Base-by-base conservation (phyloP, 2,888 invertebrate genomes). In the Elmis aenea region DNA sequence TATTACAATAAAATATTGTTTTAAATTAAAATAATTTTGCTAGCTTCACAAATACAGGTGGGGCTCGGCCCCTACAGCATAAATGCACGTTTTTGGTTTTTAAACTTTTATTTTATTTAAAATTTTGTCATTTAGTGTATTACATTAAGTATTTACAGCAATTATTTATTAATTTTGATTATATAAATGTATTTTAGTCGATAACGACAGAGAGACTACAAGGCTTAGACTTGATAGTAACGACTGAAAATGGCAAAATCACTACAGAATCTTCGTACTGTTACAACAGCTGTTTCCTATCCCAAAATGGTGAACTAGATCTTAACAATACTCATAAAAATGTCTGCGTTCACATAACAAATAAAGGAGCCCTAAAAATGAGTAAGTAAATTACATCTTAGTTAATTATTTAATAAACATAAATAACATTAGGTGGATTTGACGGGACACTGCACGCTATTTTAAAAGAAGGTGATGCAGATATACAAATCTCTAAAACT, bases 401-500 rank as follows among this genome's bases (percentile, higher is more conserved):
- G 20, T 16, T 20, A 5, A 12, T 11, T 26, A 23, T 13, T 5
- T 14, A 22, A 20, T 32, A 22, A 18, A 3, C n/a, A 26, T 28
- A n/a, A 33, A 15, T 12, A 13, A 33, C 36, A 31, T 40, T 39
- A 68, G 67, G 55, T 42, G 63, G 66, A 24, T 57, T 67, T 33
- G 67, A 68, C 50, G 68, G 68, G 5, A 55, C 58, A 14, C 39
- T 67, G 9, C 50, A 54, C 16, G 54, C 61, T 1, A 32, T 48
- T 5, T 28, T 67, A 27, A 53, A 52, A 30, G 51, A 55, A 15
- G 65, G 64, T 21, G 35, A 49, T 26, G 58, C 61, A 1, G 58
- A 62, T 41, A 57, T 67, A 31, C 62, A 66, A 33, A 33, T 67
- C 2, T 58, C 63, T 2, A 55, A 62, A 38, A 52, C 67, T 9